Evolutionary conservation across 2,797 vertebrate genomes (phyloP).

Genomic region (Molothrus aeneus): DNA sequence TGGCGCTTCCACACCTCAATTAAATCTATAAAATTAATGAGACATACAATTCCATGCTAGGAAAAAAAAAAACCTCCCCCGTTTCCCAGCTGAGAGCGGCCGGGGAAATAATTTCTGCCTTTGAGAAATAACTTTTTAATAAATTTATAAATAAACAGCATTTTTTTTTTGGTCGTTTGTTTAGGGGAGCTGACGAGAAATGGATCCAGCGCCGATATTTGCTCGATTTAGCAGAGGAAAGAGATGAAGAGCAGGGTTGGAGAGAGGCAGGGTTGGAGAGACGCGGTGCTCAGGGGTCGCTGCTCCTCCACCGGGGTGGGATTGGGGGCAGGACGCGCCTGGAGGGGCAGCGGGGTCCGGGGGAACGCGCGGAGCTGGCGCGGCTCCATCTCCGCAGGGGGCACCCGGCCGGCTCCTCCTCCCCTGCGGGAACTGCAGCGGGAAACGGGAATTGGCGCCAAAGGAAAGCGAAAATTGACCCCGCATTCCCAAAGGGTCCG

Average conservation of each 20-base stretch:
- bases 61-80: not conserved
- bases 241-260: not conserved
- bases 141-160: conserved; percentile 48
- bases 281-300: not conserved
- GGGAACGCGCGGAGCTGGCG: not conserved
- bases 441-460: not conserved
- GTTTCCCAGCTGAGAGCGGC: not conserved
- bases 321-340: conserved; percentile 87
- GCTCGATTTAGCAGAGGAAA: not conserved
- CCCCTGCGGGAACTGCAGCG: too few relatives aligned
- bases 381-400: too few relatives aligned
- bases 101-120: conserved; percentile 28
- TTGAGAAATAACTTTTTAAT: conserved; percentile 36
- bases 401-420: too few relatives aligned
- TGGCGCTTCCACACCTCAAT: not conserved
- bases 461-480: too few relatives aligned
- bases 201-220: not conserved
- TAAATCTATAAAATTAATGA: not conserved
- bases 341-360: conserved; percentile 68
- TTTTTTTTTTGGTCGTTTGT: not conserved
- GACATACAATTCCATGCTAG: not conserved
- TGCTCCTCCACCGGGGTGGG: conserved; percentile 70
- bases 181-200: too few relatives aligned
- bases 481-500: too few relatives aligned
- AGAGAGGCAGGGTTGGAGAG: too few relatives aligned